Evolutionary conservation across 2,888 invertebrate genomes (phyloP).

Genomic region (Drosophila pegasa): DNA sequence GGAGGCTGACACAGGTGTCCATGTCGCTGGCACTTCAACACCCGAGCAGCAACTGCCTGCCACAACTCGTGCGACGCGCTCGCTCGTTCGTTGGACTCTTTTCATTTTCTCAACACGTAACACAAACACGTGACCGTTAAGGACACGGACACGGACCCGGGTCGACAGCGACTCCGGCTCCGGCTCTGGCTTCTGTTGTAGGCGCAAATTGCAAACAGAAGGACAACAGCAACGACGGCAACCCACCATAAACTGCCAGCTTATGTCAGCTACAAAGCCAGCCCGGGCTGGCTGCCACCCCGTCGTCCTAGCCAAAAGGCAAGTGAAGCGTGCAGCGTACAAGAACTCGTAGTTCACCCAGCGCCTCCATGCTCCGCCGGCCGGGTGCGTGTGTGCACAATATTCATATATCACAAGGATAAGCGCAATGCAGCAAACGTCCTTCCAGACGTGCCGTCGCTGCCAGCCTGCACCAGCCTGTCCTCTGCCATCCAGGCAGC

Average conservation of each 20-base stretch:
- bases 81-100: slow-evolving; percentile 57
- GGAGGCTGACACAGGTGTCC: slow-evolving; percentile 69
- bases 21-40: slow-evolving; percentile 75
- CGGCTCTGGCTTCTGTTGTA: slow-evolving; percentile 60
- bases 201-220: slow-evolving; percentile 82
- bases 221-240: slow-evolving; percentile 59
- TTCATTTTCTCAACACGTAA: slow-evolving; percentile 81
- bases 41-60: slow-evolving; percentile 39
- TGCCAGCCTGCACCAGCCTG: slow-evolving; percentile 25
- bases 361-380: slow-evolving; percentile 17
- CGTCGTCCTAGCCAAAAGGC: slow-evolving; percentile 43
- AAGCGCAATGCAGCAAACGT: slow-evolving; percentile 85
- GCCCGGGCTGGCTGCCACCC: slow-evolving; percentile 37
- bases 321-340: slow-evolving; percentile 60
- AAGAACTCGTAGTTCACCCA: slow-evolving; percentile 43
- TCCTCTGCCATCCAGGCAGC: slow-evolving; percentile 34
- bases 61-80: slow-evolving; percentile 23
- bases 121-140: slow-evolving; percentile 80
- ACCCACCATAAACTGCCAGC: slow-evolving; percentile 74
- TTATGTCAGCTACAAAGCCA: slow-evolving; percentile 80
- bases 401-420: slow-evolving; percentile 85
- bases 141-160: slow-evolving; percentile 54
- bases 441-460: slow-evolving; percentile 82
- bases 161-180: slow-evolving; percentile 1
- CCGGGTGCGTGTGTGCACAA: slow-evolving; percentile 81